Percentiles rank a stretch among this genome's conserved stretches.
These are phyloP conservation scores for Chondrilla cf. caribensis DNA, from an alignment of 37 sponge, comb jelly and placozoan genomes.

Conservation along the genomic window DNA sequence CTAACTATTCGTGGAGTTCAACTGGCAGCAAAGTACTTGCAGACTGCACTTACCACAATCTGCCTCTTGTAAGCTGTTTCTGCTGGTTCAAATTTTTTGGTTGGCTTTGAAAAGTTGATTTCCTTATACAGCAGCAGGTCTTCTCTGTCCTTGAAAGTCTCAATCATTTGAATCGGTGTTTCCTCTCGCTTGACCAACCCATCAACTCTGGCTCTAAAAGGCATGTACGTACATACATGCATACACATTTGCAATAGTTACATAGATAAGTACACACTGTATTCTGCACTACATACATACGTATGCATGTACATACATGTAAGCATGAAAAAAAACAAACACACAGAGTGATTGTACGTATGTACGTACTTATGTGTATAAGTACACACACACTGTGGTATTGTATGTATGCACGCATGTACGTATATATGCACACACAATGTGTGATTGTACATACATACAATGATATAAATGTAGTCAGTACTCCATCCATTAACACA, in stretches of 20 bases:
- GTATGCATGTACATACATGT: not conserved
- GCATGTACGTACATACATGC: not conserved
- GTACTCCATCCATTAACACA: not conserved
- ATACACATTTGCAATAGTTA: not conserved
- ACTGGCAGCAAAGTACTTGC: too few relatives aligned
- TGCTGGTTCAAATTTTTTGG: conserved; percentile 62
- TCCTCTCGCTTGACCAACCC: conserved; percentile 72
- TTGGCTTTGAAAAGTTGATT: conserved; percentile 49
- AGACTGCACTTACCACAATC: conserved; percentile 37
- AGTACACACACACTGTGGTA: too few relatives aligned
- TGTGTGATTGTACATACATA: too few relatives aligned
- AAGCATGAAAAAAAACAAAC: too few relatives aligned
- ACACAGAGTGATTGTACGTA: not conserved
- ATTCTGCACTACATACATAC: not conserved
- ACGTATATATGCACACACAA: too few relatives aligned
- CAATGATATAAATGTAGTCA: too few relatives aligned
- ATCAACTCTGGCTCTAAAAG: conserved; percentile 85
- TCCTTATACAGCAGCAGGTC: conserved; percentile 76
- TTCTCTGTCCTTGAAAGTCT: conserved; percentile 65
- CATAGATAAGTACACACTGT: not conserved
- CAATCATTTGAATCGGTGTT: conserved; percentile 65
- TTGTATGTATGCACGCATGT: too few relatives aligned
- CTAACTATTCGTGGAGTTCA: too few relatives aligned
- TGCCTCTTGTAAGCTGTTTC: conserved; percentile 26
- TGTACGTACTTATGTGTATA: not conserved